A percentile compares a stretch with the other conserved stretches of the same genome.
phyloP scores from a whole-genome alignment of 2,797 vertebrate species.

The Betta splendens region DNA sequence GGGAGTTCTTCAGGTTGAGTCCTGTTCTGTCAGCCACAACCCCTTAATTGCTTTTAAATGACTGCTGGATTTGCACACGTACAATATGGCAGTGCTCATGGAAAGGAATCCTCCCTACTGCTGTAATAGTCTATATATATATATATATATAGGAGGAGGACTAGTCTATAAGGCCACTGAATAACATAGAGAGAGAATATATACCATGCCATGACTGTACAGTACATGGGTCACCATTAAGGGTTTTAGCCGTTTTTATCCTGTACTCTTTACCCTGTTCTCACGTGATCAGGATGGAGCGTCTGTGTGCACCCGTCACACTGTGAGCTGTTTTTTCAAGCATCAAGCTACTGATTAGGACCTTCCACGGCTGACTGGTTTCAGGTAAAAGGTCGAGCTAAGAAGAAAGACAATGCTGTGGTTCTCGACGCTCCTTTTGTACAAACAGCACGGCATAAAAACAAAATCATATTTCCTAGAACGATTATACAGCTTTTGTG shows the following conservation, averaged over 20 bases:
- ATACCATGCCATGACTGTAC: slow-evolving; percentile 5
- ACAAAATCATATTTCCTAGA: background rate
- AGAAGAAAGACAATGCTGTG: background rate
- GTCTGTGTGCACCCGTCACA: slow-evolving; percentile 3
- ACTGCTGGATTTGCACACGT: slow-evolving; percentile 14
- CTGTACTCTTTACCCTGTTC: background rate
- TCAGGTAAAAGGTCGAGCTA: slow-evolving; percentile 16
- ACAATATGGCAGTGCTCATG: slow-evolving; percentile 2
- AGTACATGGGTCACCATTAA: slow-evolving; percentile 17
- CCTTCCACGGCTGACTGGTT: slow-evolving; percentile 5
- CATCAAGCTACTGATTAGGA: slow-evolving; percentile 1
- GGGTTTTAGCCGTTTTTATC: background rate
- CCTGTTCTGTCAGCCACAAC: slow-evolving; percentile 30
- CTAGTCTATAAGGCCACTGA: background rate
- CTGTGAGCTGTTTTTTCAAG: slow-evolving; percentile 3
- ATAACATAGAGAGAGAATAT: background rate
- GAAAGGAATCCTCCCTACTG: background rate
- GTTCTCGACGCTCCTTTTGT: slow-evolving; percentile 4
- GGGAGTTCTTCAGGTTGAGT: slow-evolving; percentile 27
- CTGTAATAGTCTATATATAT: slow-evolving; percentile 17
- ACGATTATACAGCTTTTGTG: slow-evolving; percentile 14
- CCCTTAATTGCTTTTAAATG: slow-evolving; percentile 51
- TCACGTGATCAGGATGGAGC: background rate
- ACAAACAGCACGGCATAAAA: background rate
- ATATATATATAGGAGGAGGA: slow-evolving; percentile 3